Evolutionary conservation across 2,113 vertebrate genomes (phyloP).

Genomic region (Oncorhynchus nerka): DNA sequence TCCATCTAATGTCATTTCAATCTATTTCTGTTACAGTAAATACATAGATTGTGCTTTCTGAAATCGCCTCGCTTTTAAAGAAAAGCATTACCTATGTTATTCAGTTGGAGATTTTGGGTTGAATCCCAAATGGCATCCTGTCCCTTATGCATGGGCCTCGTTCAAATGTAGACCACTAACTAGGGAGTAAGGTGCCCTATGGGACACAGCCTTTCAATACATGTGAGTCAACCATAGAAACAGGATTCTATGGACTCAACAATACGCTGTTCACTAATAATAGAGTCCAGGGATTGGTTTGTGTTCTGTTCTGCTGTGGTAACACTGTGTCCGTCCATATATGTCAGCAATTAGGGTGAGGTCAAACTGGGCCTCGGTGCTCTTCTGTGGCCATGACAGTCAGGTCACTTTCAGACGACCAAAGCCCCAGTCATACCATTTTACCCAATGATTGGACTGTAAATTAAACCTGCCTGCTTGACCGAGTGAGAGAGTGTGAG

Average conservation of each 20-base stretch:
- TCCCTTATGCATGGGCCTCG: too few relatives aligned
- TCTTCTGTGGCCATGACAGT: slow-evolving; percentile 60
- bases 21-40: neutral
- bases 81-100: slow-evolving; percentile 14
- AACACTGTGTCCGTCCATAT: slow-evolving; percentile 7
- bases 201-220: too few relatives aligned
- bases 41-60: neutral
- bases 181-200: too few relatives aligned
- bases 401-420: slow-evolving; percentile 62
- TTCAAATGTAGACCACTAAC: too few relatives aligned
- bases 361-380: slow-evolving; percentile 67
- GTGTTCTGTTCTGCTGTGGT: slow-evolving; percentile 7
- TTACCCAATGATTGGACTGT: slow-evolving; percentile 21
- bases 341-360: slow-evolving; percentile 43
- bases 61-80: neutral
- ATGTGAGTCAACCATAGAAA: too few relatives aligned
- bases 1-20: neutral
- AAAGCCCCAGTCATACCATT: slow-evolving; percentile 69
- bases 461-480: neutral
- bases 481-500: slow-evolving; percentile 22
- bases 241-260: slow-evolving; percentile 7
- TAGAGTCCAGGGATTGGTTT: slow-evolving; percentile 2
- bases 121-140: too few relatives aligned
- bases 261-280: neutral
- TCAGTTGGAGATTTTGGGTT: slow-evolving; percentile 19